Evolutionary conservation across 2,888 invertebrate species (phyloP).

Genomic region (Esperia sulphurella): DNA sequence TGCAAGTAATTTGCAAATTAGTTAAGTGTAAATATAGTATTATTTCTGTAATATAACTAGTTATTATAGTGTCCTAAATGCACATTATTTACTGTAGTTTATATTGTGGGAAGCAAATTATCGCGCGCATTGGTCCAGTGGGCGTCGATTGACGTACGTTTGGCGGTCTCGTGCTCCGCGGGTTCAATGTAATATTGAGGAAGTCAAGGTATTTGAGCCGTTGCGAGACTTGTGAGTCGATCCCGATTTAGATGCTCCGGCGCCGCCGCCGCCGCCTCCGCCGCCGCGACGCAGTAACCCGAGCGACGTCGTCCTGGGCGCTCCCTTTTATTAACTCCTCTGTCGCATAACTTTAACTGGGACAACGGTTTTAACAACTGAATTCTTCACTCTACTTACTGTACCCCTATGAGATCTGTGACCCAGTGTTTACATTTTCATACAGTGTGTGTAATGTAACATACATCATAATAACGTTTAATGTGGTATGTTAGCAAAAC

Average conservation of each 20-base stretch:
- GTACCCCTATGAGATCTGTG: slow-evolving; percentile 22
- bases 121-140: slow-evolving; percentile 43
- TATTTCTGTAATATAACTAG: too few species aligned
- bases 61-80: too few species aligned
- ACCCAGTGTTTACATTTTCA: slow-evolving; percentile 21
- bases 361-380: slow-evolving; percentile 39
- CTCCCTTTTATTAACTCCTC: slow-evolving; percentile 54
- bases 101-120: slow-evolving; percentile 39
- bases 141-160: slow-evolving; percentile 74
- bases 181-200: slow-evolving; percentile 80
- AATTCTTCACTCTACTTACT: slow-evolving; percentile 29
- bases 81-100: neutral
- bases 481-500: slow-evolving; percentile 26
- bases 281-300: slow-evolving; percentile 71
- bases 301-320: slow-evolving; percentile 71
- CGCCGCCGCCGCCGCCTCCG: slow-evolving; percentile 68
- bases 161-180: slow-evolving; percentile 65
- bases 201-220: slow-evolving; percentile 80
- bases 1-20: too few species aligned
- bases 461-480: slow-evolving; percentile 5
- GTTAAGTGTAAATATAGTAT: too few species aligned
- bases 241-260: slow-evolving; percentile 79
- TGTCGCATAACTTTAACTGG: slow-evolving; percentile 34
- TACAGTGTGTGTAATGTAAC: slow-evolving; percentile 4
- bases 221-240: slow-evolving; percentile 74